phyloP scores from a whole-genome alignment of 2,797 vertebrate genomes.

The Periparus ater region DNA sequence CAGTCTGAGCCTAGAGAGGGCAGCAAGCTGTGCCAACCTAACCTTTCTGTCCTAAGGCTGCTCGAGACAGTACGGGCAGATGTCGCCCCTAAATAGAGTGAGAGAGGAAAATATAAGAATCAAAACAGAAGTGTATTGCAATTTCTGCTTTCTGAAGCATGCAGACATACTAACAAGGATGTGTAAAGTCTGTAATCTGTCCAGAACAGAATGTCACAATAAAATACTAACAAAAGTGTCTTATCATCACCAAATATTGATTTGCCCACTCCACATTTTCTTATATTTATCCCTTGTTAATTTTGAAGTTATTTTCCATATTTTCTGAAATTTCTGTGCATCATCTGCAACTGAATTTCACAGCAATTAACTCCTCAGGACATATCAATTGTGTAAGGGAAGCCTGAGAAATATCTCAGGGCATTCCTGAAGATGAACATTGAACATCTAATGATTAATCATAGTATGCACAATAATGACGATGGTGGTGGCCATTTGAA shows the following conservation, averaged over 20 bases:
- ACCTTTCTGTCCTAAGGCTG: not conserved
- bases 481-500: not conserved
- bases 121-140: not conserved
- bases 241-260: not conserved
- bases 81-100: not conserved
- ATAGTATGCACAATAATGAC: not conserved
- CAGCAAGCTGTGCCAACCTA: not conserved
- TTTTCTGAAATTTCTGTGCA: not conserved
- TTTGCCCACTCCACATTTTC: not conserved
- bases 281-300: not conserved
- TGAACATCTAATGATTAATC: not conserved
- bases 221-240: not conserved
- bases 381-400: not conserved
- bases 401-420: not conserved
- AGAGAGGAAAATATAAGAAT: not conserved
- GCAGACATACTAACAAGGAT: not conserved
- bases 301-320: not conserved
- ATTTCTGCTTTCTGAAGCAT: constrained; percentile 6
- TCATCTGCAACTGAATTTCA: not conserved
- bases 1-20: not conserved
- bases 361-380: not conserved
- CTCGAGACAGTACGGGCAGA: not conserved
- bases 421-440: not conserved
- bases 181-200: not conserved
- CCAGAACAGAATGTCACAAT: not conserved